Conservation (phyloP, 2,113 vertebrate species). For the Colistium nudipinnis region DNA sequence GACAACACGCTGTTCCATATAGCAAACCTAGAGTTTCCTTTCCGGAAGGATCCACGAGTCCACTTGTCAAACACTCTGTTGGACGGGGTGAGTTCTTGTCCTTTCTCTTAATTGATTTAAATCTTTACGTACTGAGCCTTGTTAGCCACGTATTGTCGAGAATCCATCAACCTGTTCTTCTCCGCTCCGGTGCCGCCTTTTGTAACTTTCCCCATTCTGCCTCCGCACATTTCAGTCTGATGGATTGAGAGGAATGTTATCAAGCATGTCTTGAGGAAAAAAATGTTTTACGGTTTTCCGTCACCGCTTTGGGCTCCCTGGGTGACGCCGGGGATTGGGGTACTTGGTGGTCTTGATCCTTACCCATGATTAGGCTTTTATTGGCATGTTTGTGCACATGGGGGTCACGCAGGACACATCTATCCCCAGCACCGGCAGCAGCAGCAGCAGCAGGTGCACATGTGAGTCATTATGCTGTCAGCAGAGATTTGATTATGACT, state of each 20-base stretch:
- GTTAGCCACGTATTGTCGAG: too few species aligned
- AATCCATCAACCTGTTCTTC: too few species aligned
- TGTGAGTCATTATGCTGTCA: constrained; percentile 29
- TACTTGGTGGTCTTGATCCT: too few species aligned
- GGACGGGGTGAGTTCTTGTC: constrained; percentile 90
- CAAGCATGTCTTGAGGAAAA: constrained; percentile 19
- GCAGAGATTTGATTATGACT: constrained; percentile 27
- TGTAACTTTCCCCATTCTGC: background rate
- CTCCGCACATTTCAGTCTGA: constrained; percentile 17
- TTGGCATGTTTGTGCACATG: constrained; percentile 23
- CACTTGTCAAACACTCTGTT: constrained; percentile 93
- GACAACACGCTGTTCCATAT: constrained; percentile 95
- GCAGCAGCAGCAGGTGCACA: constrained; percentile 55
- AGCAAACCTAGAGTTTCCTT: constrained; percentile 94
- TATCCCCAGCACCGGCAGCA: background rate
- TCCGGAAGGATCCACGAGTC: constrained; percentile 90
- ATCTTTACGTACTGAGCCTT: too few species aligned
- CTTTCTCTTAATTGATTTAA: background rate
- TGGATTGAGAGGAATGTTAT: constrained; percentile 21
- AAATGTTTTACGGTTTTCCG: constrained; percentile 35
- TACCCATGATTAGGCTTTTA: constrained; percentile 12
- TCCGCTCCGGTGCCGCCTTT: too few species aligned
- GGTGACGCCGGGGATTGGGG: background rate
- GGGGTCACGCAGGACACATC: constrained; percentile 28
- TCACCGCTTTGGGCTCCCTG: background rate